Base-by-base conservation (phyloP, 2,113 vertebrate genomes). In the Heliornis fulica region DNA sequence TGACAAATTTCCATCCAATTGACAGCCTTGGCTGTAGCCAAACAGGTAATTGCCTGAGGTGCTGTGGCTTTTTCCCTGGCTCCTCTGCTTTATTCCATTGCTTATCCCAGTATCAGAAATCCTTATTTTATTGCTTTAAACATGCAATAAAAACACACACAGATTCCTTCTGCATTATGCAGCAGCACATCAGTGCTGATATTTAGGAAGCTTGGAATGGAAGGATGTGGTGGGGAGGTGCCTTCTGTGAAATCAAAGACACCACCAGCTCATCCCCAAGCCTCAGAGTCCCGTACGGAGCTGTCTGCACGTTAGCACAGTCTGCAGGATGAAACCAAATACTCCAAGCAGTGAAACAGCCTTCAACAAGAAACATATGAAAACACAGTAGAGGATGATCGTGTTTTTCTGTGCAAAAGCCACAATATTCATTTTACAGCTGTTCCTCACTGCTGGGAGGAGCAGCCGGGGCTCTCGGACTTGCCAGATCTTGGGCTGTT, bases 361-460 rank as follows among this genome's bases (percentile, higher is more conserved):
- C 53, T 46, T 43, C 41, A 15, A 2, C 13, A 10, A n/a, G 45
- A 31, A 13, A 21, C 2, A 2, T 7, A 2, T 20, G 40, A 36
- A 32, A 1, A 1, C 45, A 10, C 28, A 7, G 0, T 23, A 29
- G 71, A 36, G 71, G 51, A 5, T 22, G 65, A 13, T 51, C 3
- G 1, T 8, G 45, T 13, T 45, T 51, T 31, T 13, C 36, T 38
- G n/a, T 15, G 50, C 11, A 41, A 57, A 29, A 26, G 57, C 63
- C 7, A 3, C 51, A 22, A 5, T 26, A 4, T 7, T 45, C 4
- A 2, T 22, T n/a, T 40, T 23, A 13, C 41, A 63, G 77, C 77
- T 64, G 32, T 21, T 45, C 28, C 2, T 20, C 28, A 17, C 36
- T 11, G 63, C 65, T 40, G 60, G 72, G 46, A 56, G 3, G 56